Percentiles rank a stretch among this genome's conserved stretches.
These are phyloP conservation scores for Strigamia transsilvanica DNA, from an alignment of 2,888 invertebrate species.

Conservation along the genomic window DNA sequence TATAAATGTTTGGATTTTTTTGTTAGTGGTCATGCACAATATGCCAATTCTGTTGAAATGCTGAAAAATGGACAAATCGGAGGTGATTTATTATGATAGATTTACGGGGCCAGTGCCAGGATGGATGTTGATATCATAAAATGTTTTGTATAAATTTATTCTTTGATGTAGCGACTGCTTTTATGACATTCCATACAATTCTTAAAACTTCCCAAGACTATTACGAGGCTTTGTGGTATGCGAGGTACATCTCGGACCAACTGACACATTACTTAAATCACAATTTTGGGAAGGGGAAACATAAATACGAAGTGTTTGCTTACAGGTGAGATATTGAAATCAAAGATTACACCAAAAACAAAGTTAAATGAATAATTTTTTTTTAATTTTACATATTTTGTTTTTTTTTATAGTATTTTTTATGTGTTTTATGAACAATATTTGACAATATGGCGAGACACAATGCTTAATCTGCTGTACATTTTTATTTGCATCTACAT, in stretches of 20 bases:
- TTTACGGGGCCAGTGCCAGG: too few relatives aligned
- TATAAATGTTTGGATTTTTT: not conserved
- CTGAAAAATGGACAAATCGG: not conserved
- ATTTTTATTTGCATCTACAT: slow-evolving; percentile 92
- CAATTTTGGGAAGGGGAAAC: slow-evolving; percentile 60
- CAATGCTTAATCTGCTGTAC: slow-evolving; percentile 83
- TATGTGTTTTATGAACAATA: slow-evolving; percentile 97
- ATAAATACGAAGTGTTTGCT: not conserved
- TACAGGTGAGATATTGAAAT: not conserved
- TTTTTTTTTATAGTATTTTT: slow-evolving; percentile 73
- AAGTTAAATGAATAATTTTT: slow-evolving; percentile 56
- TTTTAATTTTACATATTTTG: slow-evolving; percentile 68
- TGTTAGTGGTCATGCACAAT: not conserved
- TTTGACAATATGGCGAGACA: slow-evolving; percentile 84
- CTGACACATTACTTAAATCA: slow-evolving; percentile 78
- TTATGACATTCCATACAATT: slow-evolving; percentile 90
- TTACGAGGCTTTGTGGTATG: slow-evolving; percentile 79
- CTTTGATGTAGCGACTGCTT: slow-evolving; percentile 73
- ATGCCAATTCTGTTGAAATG: not conserved
- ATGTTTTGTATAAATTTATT: not conserved
- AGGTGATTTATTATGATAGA: not conserved
- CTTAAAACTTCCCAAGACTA: slow-evolving; percentile 83
- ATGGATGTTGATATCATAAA: too few relatives aligned
- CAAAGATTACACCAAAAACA: not conserved
- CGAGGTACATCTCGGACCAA: slow-evolving; percentile 77